Base-by-base conservation (phyloP, 2,888 invertebrate genomes). In the Oegoconia quadripuncta region DNA sequence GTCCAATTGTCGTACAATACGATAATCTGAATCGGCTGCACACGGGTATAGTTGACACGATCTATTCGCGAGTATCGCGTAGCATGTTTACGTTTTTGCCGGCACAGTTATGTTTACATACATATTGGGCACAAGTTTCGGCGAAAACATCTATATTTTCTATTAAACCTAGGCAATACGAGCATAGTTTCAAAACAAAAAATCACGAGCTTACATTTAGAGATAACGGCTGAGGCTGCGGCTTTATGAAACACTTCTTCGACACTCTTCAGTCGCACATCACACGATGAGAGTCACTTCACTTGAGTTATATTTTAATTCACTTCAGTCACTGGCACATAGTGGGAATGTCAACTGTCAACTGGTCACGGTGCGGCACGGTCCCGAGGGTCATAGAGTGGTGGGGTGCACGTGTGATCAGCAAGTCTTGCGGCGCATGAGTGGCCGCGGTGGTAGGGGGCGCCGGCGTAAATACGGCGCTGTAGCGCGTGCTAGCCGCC, bases 401-500 rank as follows among this genome's bases (percentile, higher is more conserved):
- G 64, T 75, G 68, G 79, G 74, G 78, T 75, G 75, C 67, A 81
- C 84, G 87, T 87, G 87, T 84, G 82, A 55, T 75, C 80, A 44
- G 76, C 65, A 65, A 71, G 74, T 78, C 81, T 74, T 56, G 73
- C 82, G 69, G 84, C 78, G 86, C 86, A 83, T 86, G 82, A 87
- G 87, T 87, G 87, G 66, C 76, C 59, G 70, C 65, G 70, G 80
- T 86, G 84, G 87, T 76, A 86, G 86, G 81, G 84, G 78, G 79
- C 76, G 74, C 47, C 74, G 76, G 75, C 69, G 87, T 87, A 87
- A 84, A 87, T 87, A 87, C 83, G 69, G 66, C 66, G 75, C 58
- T n/a, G 71, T 68, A 68, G 72, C 82, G 80, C 79, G 78, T 77
- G 83, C 83, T 70, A 75, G 57, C 59, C 23, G 70, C 71, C 64